A percentile compares a stretch with the other conserved stretches of the same genome.
Evolutionary conservation across 2,797 vertebrate genomes (phyloP).

Genomic region (Graptemys geographica): DNA sequence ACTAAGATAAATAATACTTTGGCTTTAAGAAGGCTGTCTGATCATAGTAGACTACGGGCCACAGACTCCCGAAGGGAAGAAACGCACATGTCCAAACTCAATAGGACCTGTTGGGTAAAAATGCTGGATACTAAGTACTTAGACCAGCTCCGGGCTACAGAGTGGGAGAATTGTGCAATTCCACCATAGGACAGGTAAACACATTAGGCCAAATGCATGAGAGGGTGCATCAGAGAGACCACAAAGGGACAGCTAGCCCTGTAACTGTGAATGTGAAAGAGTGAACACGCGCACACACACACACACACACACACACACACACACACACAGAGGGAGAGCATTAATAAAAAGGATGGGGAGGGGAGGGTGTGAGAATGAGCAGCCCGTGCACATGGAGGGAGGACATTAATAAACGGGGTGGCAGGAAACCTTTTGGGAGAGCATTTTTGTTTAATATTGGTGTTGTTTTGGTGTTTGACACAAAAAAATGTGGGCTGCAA

Average conservation of each 20-base stretch:
- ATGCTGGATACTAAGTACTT: neutral
- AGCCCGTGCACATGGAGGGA: neutral
- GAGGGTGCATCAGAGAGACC: too few relatives aligned
- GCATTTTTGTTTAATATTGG: neutral
- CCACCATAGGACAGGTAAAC: neutral
- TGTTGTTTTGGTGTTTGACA: neutral
- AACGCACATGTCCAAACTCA: neutral
- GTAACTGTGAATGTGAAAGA: too few relatives aligned
- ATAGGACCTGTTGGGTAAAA: neutral
- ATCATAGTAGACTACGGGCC: neutral
- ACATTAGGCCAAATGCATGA: too few relatives aligned
- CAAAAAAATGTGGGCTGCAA: neutral
- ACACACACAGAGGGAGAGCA: too few relatives aligned
- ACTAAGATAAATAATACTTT: neutral
- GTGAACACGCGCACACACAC: fast-evolving
- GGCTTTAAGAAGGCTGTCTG: neutral
- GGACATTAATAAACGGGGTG: neutral
- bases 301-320: too few relatives aligned
- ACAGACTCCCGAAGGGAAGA: neutral
- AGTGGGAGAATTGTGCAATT: neutral
- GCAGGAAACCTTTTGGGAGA: neutral
- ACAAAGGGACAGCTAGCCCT: too few relatives aligned
- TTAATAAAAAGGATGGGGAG: neutral
- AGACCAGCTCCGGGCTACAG: too few relatives aligned
- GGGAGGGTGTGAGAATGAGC: neutral